Evolutionary conservation across 2,113 vertebrate genomes (phyloP).

Genomic region (Ictalurus furcatus): DNA sequence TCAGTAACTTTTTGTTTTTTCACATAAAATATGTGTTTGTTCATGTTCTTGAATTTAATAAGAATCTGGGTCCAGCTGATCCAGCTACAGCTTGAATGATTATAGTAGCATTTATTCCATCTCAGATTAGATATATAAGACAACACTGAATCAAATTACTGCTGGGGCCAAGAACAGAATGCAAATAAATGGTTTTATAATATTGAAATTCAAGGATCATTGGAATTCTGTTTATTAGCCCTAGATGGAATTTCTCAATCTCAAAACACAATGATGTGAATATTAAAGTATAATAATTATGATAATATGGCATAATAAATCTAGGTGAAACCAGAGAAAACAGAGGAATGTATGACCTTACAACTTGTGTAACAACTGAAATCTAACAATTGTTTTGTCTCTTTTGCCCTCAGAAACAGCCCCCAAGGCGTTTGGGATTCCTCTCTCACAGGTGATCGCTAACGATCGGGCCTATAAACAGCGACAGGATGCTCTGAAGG

Average conservation of each 20-base stretch:
- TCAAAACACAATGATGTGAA: neutral
- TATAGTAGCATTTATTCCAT: neutral
- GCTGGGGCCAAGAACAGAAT: neutral
- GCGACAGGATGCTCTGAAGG: conserved; percentile 75
- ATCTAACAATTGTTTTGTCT: neutral
- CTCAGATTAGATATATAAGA: neutral
- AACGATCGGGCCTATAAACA: conserved; percentile 75
- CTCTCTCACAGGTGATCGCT: conserved; percentile 78
- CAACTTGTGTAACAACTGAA: neutral
- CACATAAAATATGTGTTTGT: neutral
- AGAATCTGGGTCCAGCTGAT: neutral
- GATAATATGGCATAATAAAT: conserved; percentile 4
- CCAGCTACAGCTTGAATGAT: neutral
- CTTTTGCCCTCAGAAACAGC: conserved; percentile 64
- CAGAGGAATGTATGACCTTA: neutral
- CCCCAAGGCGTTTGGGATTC: conserved; percentile 80
- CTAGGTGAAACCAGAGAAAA: neutral
- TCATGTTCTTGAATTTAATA: neutral
- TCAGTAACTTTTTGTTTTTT: neutral
- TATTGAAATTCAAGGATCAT: neutral
- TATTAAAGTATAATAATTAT: neutral
- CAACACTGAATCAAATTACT: neutral
- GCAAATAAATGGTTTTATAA: neutral
- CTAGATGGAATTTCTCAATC: neutral
- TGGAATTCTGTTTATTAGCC: neutral